Evolutionary conservation across 23 tunicate genomes (phyloP).

Genomic region (Botrylloides violaceus): DNA sequence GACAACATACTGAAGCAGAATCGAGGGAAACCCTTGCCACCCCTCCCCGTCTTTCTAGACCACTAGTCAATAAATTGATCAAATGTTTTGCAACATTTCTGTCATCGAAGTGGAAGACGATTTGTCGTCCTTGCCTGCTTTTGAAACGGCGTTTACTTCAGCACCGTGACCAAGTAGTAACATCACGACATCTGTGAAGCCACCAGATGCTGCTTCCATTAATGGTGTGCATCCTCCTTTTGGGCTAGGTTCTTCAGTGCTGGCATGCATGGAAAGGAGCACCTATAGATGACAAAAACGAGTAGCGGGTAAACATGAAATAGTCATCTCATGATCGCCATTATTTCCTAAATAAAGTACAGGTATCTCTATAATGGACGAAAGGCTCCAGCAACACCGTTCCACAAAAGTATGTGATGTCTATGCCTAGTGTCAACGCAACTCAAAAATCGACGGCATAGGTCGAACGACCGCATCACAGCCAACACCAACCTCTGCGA

Average conservation of each 20-base stretch:
- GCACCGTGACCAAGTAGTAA: slow-evolving; percentile 68
- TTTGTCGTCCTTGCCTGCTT: slow-evolving; percentile 70
- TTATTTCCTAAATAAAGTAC: neutral
- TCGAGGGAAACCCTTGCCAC: no score
- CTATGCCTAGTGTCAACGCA: no score
- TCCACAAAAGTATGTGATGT: no score
- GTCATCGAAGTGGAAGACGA: no score
- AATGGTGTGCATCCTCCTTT: slow-evolving; percentile 98
- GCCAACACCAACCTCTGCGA: slow-evolving; percentile 78
- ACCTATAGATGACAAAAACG: slow-evolving; percentile 37
- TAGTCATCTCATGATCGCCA: neutral
- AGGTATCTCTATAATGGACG: neutral
- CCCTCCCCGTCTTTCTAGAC: no score
- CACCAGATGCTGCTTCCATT: slow-evolving; percentile 99
- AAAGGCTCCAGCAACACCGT: no score
- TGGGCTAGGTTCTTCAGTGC: slow-evolving; percentile 79
- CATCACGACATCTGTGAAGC: slow-evolving; percentile 57
- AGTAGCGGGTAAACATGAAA: no score
- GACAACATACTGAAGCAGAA: no score
- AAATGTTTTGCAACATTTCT: neutral
- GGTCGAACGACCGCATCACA: no score
- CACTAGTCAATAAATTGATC: no score
- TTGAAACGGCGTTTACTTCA: slow-evolving; percentile 81
- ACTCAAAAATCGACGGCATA: no score
- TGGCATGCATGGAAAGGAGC: slow-evolving; percentile 71